phyloP scores from a whole-genome alignment of 2,113 vertebrate species.

The western clawed frog (Xenopus tropicalis) region DNA sequence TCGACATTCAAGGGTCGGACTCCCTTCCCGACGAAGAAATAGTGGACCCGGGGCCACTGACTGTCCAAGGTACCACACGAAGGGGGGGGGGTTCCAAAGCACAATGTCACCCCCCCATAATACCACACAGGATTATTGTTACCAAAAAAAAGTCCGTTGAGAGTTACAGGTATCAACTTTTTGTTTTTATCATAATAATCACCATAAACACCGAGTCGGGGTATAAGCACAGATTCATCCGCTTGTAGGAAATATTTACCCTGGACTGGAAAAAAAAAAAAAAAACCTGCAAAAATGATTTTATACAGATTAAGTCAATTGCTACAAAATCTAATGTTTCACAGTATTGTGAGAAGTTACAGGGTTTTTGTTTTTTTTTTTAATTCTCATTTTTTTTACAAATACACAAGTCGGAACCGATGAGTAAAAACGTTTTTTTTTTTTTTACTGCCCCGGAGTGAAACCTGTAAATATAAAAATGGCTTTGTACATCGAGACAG shows the following conservation, averaged over 20 bases:
- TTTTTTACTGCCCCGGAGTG: neutral
- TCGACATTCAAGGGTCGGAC: neutral
- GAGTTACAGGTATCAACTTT: constrained; percentile 60
- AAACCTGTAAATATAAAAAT: neutral
- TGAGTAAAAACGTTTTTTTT: neutral
- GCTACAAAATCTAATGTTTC: constrained; percentile 60
- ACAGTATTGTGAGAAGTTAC: constrained; percentile 1
- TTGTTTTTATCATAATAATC: constrained; percentile 57
- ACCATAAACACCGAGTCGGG: constrained; percentile 74
- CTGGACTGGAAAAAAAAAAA: constrained; percentile 67
- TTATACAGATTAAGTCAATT: constrained; percentile 63
- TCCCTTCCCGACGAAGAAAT: neutral
- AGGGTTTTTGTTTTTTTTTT: neutral
- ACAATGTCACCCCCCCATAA: neutral
- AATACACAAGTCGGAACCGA: neutral
- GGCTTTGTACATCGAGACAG: neutral
- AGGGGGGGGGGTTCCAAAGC: neutral
- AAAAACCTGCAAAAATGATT: constrained; percentile 58
- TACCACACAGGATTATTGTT: constrained; percentile 43
- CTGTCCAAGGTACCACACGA: neutral
- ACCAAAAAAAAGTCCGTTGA: constrained; percentile 64
- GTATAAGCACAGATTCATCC: constrained; percentile 69
- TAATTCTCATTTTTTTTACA: neutral
- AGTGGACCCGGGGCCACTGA: no score
- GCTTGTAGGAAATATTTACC: constrained; percentile 66